A percentile compares a stretch with the other conserved stretches of the same genome.
Conservation (phyloP, 2,113 vertebrate species). For the Mastomys natalensis region DNA sequence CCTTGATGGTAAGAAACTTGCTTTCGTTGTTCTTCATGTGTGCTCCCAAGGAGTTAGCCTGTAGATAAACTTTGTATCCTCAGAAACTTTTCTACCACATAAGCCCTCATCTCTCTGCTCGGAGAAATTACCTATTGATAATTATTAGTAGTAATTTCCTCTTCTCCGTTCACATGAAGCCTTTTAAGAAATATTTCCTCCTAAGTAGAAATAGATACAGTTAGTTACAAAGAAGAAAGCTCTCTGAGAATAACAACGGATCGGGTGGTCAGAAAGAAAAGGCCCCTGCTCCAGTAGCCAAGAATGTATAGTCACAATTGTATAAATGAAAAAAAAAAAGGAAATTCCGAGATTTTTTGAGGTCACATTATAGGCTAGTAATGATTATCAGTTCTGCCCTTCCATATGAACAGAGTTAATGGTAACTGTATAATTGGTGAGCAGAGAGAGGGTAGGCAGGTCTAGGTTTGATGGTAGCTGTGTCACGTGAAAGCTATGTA, state of each 20-base stretch:
- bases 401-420: not conserved
- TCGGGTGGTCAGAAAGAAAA: not conserved
- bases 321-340: constrained; percentile 5
- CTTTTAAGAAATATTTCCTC: not conserved
- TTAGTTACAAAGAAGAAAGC: not conserved
- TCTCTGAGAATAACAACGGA: not conserved
- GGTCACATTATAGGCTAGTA: not conserved
- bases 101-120: not conserved
- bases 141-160: not conserved
- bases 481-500: not conserved
- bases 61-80: not conserved
- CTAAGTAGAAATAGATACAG: not conserved
- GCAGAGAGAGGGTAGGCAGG: not conserved
- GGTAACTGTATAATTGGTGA: not conserved
- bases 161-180: not conserved
- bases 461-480: not conserved
- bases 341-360: constrained; percentile 11
- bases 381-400: not conserved
- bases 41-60: not conserved
- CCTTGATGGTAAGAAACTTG: not conserved
- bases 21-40: not conserved
- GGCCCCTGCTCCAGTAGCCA: not conserved
- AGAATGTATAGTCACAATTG: constrained; percentile 31
- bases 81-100: not conserved
- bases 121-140: not conserved